Percentiles rank a stretch among this genome's conserved stretches.
Evolutionary conservation across 2,113 vertebrate genomes (phyloP).

Genomic region (Oncorhynchus keta): DNA sequence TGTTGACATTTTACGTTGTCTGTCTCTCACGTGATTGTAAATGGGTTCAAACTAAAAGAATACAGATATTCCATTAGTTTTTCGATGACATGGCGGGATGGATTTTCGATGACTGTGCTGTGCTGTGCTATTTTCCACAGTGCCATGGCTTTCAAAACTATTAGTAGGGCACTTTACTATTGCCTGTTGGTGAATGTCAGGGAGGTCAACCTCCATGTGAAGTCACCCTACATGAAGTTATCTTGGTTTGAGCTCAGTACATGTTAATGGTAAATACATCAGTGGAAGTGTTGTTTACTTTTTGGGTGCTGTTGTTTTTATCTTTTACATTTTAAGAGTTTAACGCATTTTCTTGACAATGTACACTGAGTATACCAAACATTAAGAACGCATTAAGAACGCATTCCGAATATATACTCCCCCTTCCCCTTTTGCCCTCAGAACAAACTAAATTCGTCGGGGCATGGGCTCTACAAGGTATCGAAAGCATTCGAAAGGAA

Average conservation of each 20-base stretch:
- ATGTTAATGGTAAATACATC: background rate
- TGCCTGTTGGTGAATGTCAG: background rate
- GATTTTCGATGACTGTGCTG: background rate
- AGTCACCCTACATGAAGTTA: background rate
- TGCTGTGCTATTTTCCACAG: background rate
- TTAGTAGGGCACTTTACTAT: background rate
- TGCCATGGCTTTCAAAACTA: background rate
- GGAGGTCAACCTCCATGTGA: background rate
- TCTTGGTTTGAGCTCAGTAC: background rate
- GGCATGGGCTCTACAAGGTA: too few species aligned
- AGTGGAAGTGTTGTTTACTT: background rate
- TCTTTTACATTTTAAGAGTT: background rate
- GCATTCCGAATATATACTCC: too few species aligned
- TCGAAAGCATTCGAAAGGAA: too few species aligned
- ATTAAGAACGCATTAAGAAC: too few species aligned
- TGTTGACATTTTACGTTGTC: slow-evolving; percentile 35
- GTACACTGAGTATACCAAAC: background rate
- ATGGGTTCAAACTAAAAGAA: background rate
- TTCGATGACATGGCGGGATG: slow-evolving; percentile 6
- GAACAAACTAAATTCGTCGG: too few species aligned
- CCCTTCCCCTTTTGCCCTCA: too few species aligned
- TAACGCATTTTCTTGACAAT: background rate
- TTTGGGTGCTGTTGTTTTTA: background rate
- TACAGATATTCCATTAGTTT: background rate
- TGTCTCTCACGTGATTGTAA: slow-evolving; percentile 43